Base-by-base conservation (phyloP, 2,888 invertebrate genomes). In the Galeruca laticollis region DNA sequence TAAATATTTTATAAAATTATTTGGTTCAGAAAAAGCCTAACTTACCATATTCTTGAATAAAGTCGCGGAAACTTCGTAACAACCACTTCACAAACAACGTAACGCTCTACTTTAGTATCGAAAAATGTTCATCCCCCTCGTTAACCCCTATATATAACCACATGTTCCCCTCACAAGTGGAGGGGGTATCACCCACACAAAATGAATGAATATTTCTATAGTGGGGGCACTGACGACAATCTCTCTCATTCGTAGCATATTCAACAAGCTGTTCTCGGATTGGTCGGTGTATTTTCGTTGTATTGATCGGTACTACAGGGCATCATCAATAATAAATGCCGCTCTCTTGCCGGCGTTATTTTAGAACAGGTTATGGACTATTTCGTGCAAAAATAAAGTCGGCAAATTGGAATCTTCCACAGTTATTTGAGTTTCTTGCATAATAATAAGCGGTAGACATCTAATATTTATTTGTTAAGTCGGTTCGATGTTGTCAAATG, bases 181-280 rank as follows among this genome's bases (percentile, higher is more conserved):
- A 66, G 67, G 69, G 75, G 68, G 75, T 31, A 71, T 57, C 89
- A 88, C 90, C 90, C 88, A 90, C 90, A 89, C 90, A 88, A 88
- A 89, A 89, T 90, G 88, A 90, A 90, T 90, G 90, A 90, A 90
- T 87, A 84, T 77, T 74, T 68, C 67, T 76, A 80, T 79, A 77
- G 82, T 81, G 83, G 84, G 84, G 83, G 77, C 80, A 80, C 77
- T 75, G 83, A 83, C 83, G 82, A 78, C 83, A 82, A 71, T 74
- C 71, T 63, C 65, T 68, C 73, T 73, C 68, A 84, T 85, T 85
- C 83, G 84, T 70, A 70, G 76, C 71, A 76, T 76, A 76, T 79
- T 80, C 80, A 79, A 80, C 80, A 79, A 79, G 78, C 80, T 75
- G 72, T 31, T 35, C 43, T 60, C 65, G 69, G 66, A 84, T 85